These are phyloP conservation scores for Chaetogeoica ovagalla DNA, from an alignment of 2,888 invertebrate species.

Conservation along the genomic window DNA sequence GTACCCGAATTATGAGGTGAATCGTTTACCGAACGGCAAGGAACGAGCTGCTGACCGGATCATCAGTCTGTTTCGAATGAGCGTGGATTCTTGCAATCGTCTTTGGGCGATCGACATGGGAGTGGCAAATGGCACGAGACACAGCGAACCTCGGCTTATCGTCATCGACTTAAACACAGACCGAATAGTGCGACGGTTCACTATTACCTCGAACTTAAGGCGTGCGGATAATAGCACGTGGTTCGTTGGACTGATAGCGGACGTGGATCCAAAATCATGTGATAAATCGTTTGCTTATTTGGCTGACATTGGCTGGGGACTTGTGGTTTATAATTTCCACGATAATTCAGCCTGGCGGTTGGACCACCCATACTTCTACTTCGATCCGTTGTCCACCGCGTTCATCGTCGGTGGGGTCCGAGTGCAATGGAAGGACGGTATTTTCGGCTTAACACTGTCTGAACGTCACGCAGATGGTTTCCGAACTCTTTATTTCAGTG, in stretches of 20 bases:
- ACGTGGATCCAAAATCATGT: constrained; percentile 71
- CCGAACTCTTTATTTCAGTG: constrained; percentile 76
- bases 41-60: constrained; percentile 78
- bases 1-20: constrained; percentile 76
- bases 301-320: constrained; percentile 63
- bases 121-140: constrained; percentile 62
- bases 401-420: constrained; percentile 64
- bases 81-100: constrained; percentile 76
- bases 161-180: constrained; percentile 77
- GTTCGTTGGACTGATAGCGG: constrained; percentile 84
- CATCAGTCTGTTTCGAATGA: constrained; percentile 74
- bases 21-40: constrained; percentile 61
- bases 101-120: constrained; percentile 84
- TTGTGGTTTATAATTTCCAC: constrained; percentile 78
- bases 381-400: constrained; percentile 69
- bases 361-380: constrained; percentile 77
- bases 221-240: constrained; percentile 67
- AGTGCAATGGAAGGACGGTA: constrained; percentile 85
- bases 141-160: constrained; percentile 62
- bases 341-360: constrained; percentile 79
- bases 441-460: constrained; percentile 77
- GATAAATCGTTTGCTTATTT: constrained; percentile 79
- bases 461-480: constrained; percentile 70
- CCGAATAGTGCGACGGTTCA: constrained; percentile 65
- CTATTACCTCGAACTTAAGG: constrained; percentile 43